Evolutionary conservation across 2,113 vertebrate genomes (phyloP), one percentile per base, ranked within the genome.

Genomic region (Rhipidura dahli): DNA sequence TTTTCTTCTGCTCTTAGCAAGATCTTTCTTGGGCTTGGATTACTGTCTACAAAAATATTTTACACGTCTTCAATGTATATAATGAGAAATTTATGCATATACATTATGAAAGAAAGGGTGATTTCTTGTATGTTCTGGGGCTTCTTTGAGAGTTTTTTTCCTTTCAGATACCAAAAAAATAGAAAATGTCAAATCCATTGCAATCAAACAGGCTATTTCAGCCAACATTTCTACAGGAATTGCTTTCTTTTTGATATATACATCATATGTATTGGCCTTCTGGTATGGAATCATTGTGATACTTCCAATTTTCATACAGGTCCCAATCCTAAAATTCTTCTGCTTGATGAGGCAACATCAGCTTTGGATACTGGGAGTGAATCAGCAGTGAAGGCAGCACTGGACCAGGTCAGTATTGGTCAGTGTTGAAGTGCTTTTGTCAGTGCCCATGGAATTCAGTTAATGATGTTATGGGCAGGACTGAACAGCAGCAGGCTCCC

Each of bases 331-430:
- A 99, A 98, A 98, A 99, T 99, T 88, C 98, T 99, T 19, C 98
- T 99, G 72, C 92, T 99, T 92, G 98, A 99, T 12, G 99, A 99
- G 89, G 99, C 98, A 78, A 99, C 99, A 0, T 99, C 99, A 37
- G 99, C 98, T 70, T 96, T 99, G 80, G 98, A 99, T 80, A 97
- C 98, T 2, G 99, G 99, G 92, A 98, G 98, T 61, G 99, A 99
- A 97, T 98, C 98, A 15, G 97, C 98, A 11, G 98, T 99, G 13
- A 98, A 99, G 73, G 93, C 97, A 7, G 99, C 98, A 5, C 97
- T 98, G 17, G 98, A 99, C 95, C 99, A 99, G 98, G 98, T 99
- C 97, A 69, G 88, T 94, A 26, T 10, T 31, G 6, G 10, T 44
- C 85, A 20, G n/a, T 6, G 24, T 9, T 42, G 56, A 60, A 78